Percentiles rank a stretch among this genome's conserved stretches.
These are phyloP conservation scores for Neotoxoptera formosana DNA, from an alignment of 1,140 invertebrate genomes.

Conservation along the genomic window DNA sequence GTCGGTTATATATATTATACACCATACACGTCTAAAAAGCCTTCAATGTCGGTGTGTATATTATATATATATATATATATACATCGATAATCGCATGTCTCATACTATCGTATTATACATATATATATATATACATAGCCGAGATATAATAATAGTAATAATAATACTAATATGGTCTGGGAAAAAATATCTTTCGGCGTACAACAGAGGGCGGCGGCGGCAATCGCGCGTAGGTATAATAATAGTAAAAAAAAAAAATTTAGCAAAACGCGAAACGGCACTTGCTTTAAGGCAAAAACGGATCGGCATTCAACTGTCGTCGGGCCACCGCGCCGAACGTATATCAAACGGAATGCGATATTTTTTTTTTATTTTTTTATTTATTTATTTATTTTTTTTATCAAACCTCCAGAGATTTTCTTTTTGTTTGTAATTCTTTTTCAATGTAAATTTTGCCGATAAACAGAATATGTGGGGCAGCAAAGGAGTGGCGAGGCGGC, in stretches of 20 bases:
- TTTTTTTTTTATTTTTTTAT: slow-evolving; percentile 27
- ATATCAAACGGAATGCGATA: slow-evolving; percentile 51
- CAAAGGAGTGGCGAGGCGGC: too few relatives aligned
- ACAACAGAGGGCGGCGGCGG: too few relatives aligned
- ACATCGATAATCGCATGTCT: neutral
- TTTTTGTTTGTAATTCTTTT: slow-evolving; percentile 53
- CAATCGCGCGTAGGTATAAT: neutral
- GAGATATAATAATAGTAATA: neutral
- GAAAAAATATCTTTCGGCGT: slow-evolving; percentile 46
- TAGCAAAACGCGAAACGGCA: slow-evolving; percentile 48
- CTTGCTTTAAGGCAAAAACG: slow-evolving; percentile 49
- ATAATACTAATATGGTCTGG: neutral
- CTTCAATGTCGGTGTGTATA: neutral
- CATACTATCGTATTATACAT: neutral
- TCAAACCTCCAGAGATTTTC: slow-evolving; percentile 27
- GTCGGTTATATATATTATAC: neutral
- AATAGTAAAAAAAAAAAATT: slow-evolving; percentile 36
- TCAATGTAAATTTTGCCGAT: slow-evolving; percentile 57
- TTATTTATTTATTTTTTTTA: slow-evolving; percentile 49
- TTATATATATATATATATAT: neutral
- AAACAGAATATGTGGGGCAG: slow-evolving; percentile 44
- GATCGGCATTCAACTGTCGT: slow-evolving; percentile 57
- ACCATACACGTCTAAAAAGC: neutral
- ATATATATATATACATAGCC: neutral
- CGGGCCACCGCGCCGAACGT: slow-evolving; percentile 24